These are phyloP conservation scores for Patella caerulea DNA, from an alignment of 2,888 invertebrate species.

Conservation along the genomic window DNA sequence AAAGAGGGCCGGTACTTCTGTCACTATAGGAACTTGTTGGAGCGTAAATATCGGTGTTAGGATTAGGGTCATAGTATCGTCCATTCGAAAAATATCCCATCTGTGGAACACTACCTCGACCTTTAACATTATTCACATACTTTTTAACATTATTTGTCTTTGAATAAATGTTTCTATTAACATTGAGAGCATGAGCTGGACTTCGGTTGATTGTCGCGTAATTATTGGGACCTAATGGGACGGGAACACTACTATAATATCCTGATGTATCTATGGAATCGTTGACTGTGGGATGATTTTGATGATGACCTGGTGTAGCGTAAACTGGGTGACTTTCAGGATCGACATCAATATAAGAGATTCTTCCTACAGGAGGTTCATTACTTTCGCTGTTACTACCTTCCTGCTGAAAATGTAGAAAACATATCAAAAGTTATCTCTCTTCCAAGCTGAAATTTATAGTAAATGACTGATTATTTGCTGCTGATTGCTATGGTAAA, in stretches of 20 bases:
- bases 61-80: conserved; percentile 59
- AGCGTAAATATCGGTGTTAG: conserved; percentile 59
- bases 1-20: conserved; percentile 51
- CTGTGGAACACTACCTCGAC: conserved; percentile 20
- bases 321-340: conserved; percentile 37
- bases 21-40: conserved; percentile 64
- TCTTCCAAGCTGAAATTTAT: conserved; percentile 10
- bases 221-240: conserved; percentile 40
- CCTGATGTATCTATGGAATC: conserved; percentile 41
- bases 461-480: conserved; percentile 2
- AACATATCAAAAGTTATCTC: conserved; percentile 5
- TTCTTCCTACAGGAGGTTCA: conserved; percentile 48
- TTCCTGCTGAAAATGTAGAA: conserved; percentile 36
- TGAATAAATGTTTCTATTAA: conserved; percentile 30
- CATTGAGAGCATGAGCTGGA: conserved; percentile 19
- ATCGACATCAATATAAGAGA: conserved; percentile 59
- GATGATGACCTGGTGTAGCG: conserved; percentile 46
- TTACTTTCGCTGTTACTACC: conserved; percentile 34
- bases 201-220: conserved; percentile 24
- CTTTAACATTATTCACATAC: conserved; percentile 23
- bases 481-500: background rate
- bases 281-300: conserved; percentile 35
- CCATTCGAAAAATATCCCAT: conserved; percentile 63
- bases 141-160: conserved; percentile 5
- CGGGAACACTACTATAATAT: conserved; percentile 61